These are phyloP conservation scores for Temnothorax nylanderi DNA, from an alignment of 1,140 invertebrate species.

Conservation along the genomic window DNA sequence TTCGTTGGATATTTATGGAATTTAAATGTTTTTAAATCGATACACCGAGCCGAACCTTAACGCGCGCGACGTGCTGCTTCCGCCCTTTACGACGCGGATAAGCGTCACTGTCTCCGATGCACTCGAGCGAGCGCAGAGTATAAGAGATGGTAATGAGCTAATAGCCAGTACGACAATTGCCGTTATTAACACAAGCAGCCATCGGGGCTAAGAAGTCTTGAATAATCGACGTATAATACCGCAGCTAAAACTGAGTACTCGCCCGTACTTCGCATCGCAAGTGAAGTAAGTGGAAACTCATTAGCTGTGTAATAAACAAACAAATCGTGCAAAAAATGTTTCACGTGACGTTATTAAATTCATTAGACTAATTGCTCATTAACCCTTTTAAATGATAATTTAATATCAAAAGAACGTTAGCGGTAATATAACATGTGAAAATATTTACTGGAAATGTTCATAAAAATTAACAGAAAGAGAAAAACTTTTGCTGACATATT, in stretches of 20 bases:
- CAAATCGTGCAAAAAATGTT: not conserved
- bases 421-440: not conserved
- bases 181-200: slow-evolving; percentile 68
- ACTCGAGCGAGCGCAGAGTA: not conserved
- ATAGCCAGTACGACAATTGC: slow-evolving; percentile 69
- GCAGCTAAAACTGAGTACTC: slow-evolving; percentile 42
- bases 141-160: slow-evolving; percentile 66
- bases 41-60: slow-evolving; percentile 70
- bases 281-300: not conserved
- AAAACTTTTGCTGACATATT: not conserved
- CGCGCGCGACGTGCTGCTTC: slow-evolving; percentile 33
- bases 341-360: too few species aligned
- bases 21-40: slow-evolving; percentile 79
- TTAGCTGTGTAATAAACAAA: not conserved
- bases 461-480: slow-evolving; percentile 20
- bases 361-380: not conserved
- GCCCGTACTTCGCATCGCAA: not conserved
- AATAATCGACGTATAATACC: slow-evolving; percentile 65
- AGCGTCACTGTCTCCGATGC: not conserved
- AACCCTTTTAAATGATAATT: not conserved
- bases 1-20: slow-evolving; percentile 77
- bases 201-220: slow-evolving; percentile 11
- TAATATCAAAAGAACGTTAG: not conserved
- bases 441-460: not conserved
- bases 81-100: slow-evolving; percentile 63